These are phyloP conservation scores for Apocrypta bakeri DNA, from an alignment of 1,140 invertebrate species.

Conservation along the genomic window DNA sequence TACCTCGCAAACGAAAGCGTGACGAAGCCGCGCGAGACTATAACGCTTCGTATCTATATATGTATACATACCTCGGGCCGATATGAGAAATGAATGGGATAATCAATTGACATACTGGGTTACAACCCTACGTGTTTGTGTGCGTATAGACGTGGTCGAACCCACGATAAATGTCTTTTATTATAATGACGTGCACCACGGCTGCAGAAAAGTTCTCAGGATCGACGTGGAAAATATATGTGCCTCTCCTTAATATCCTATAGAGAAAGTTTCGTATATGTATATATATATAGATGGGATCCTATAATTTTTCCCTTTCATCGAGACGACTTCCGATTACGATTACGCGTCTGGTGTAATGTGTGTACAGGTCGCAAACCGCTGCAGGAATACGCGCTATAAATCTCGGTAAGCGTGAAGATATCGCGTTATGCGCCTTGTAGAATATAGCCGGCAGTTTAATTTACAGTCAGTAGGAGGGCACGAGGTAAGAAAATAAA, in stretches of 20 bases:
- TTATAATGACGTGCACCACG: neutral
- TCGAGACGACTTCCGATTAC: neutral
- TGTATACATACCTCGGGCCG: neutral
- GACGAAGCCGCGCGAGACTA: constrained; percentile 19
- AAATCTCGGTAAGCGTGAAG: constrained; percentile 20
- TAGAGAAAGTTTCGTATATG: neutral
- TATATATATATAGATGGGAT: constrained; percentile 3
- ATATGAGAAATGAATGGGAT: constrained; percentile 20
- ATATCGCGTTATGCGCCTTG: neutral
- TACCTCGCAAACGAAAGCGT: neutral
- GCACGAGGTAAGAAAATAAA: neutral
- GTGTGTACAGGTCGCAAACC: neutral
- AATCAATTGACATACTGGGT: constrained; percentile 20
- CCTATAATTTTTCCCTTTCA: neutral
- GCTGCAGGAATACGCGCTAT: neutral
- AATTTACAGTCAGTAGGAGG: constrained; percentile 34
- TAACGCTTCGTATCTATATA: neutral
- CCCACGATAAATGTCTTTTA: constrained; percentile 21
- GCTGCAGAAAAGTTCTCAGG: constrained; percentile 26
- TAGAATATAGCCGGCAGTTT: neutral
- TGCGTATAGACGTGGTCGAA: neutral
- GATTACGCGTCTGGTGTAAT: neutral
- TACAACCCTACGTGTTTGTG: neutral
- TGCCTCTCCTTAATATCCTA: too few species aligned
- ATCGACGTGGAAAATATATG: neutral